These are phyloP conservation scores for Naja naja DNA, from an alignment of 2,113 vertebrate genomes.

Conservation along the genomic window DNA sequence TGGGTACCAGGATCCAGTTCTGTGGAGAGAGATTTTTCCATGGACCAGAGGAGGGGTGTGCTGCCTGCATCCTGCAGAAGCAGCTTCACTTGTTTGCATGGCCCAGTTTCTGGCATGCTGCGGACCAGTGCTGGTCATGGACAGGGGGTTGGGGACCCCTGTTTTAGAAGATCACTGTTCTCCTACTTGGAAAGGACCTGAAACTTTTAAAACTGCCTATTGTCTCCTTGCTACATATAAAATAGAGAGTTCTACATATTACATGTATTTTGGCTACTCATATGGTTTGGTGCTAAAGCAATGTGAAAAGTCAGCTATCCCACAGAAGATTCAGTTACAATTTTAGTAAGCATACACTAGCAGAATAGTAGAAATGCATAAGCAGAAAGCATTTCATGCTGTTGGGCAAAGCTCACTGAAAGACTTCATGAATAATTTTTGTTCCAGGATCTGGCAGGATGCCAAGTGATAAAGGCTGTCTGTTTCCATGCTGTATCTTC, in stretches of 20 bases:
- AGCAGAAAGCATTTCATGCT: not conserved
- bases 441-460: not conserved
- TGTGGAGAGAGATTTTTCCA: not conserved
- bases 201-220: not conserved
- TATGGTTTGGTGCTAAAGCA: not conserved
- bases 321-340: not conserved
- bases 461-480: not conserved
- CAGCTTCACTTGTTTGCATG: not conserved
- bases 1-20: not conserved
- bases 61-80: not conserved
- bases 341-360: not conserved
- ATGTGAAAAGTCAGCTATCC: not conserved
- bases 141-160: too few species aligned
- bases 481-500: not conserved
- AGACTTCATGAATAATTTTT: not conserved
- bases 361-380: not conserved
- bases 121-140: not conserved
- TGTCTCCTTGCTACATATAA: too few species aligned
- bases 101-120: not conserved
- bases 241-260: not conserved
- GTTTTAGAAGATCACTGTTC: not conserved
- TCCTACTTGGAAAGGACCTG: not conserved
- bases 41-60: not conserved
- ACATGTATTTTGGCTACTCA: not conserved
- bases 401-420: not conserved